Evolutionary conservation across 2,888 invertebrate genomes (phyloP).

Genomic region (Rotaria magnacalcarata): DNA sequence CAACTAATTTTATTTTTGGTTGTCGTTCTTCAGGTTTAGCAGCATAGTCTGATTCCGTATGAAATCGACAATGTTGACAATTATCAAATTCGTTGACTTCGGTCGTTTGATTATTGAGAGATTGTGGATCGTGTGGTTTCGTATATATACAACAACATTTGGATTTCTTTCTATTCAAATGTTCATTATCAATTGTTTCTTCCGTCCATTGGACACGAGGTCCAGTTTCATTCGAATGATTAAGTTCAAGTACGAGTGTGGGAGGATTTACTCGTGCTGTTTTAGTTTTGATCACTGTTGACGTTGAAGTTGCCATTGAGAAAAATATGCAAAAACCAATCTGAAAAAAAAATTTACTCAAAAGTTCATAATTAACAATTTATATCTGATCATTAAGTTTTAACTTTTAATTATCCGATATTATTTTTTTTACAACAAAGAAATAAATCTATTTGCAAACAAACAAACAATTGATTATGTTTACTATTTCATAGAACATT

Average conservation of each 20-base stretch:
- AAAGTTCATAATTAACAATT: neutral
- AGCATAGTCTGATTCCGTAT: slow-evolving; percentile 14
- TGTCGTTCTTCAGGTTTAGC: neutral
- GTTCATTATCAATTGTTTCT: slow-evolving; percentile 35
- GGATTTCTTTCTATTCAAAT: slow-evolving; percentile 25
- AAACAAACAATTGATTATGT: neutral
- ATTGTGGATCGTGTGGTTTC: neutral
- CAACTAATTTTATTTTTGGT: neutral
- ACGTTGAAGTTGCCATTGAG: neutral
- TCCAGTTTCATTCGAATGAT: neutral
- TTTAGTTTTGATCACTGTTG: neutral
- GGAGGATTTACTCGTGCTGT: neutral
- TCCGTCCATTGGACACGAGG: slow-evolving; percentile 19
- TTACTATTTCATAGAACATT: neutral
- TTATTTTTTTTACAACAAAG: neutral
- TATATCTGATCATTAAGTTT: neutral
- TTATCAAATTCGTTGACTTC: neutral
- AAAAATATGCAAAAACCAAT: neutral
- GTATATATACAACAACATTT: slow-evolving; percentile 35
- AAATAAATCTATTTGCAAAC: neutral
- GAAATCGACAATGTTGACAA: slow-evolving; percentile 33
- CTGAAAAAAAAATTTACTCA: neutral
- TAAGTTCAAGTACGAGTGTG: neutral
- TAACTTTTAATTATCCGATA: neutral
- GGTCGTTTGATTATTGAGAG: neutral